Conservation (phyloP, 2,113 vertebrate genomes). For the Antigone vipio region DNA sequence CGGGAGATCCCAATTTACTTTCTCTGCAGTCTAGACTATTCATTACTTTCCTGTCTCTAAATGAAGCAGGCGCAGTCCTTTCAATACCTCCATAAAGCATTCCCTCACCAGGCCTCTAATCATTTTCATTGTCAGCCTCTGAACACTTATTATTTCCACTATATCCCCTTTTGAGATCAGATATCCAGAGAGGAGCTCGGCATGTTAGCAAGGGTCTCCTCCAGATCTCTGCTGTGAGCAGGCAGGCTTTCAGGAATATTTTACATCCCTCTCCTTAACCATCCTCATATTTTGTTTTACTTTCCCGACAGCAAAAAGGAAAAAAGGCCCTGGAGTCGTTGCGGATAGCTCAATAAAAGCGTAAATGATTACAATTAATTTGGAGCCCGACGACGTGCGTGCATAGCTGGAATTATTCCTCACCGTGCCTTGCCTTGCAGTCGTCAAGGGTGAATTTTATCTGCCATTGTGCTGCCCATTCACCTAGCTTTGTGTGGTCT, state of each 20-base stretch:
- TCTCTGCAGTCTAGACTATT: slow-evolving; percentile 66
- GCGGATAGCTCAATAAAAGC: not conserved
- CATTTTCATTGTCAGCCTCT: slow-evolving; percentile 61
- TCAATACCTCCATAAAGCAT: slow-evolving; percentile 58
- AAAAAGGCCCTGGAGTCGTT: not conserved
- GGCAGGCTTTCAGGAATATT: not conserved
- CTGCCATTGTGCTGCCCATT: slow-evolving; percentile 67
- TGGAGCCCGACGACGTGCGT: not conserved
- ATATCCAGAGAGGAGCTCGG: slow-evolving; percentile 30
- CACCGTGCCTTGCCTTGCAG: not conserved
- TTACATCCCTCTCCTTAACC: not conserved
- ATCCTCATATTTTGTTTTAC: not conserved
- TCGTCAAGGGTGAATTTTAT: slow-evolving; percentile 48
- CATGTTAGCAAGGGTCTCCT: not conserved
- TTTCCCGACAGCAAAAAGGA: not conserved
- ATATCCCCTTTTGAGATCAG: slow-evolving; percentile 52
- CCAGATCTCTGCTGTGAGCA: not conserved
- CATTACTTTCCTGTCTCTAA: slow-evolving; percentile 60
- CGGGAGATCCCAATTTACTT: slow-evolving; percentile 52
- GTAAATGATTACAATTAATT: not conserved
- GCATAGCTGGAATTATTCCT: not conserved
- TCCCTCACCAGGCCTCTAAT: slow-evolving; percentile 59
- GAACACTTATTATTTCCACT: slow-evolving; percentile 63
- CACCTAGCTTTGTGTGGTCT: slow-evolving; percentile 74
- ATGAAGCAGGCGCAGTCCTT: slow-evolving; percentile 46